These are phyloP conservation scores for Pseudanteris insignis DNA, from an alignment of 2,888 invertebrate genomes.

Conservation along the genomic window DNA sequence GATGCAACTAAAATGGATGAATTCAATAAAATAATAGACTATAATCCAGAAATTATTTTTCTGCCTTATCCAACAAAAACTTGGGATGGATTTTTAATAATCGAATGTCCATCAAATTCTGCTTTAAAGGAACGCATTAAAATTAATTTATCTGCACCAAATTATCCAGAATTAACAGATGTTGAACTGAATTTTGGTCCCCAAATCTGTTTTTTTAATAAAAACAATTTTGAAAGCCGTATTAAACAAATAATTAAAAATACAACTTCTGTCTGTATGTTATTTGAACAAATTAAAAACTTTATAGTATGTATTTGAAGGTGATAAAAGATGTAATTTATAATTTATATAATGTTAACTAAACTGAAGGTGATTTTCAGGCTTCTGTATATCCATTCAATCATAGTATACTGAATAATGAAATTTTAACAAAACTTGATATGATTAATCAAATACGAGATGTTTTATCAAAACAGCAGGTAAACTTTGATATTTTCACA, in stretches of 20 bases:
- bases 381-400: slow-evolving; percentile 12
- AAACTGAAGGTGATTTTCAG: slow-evolving; percentile 11
- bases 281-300: slow-evolving; percentile 52
- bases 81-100: slow-evolving; percentile 56
- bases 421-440: not conserved
- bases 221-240: slow-evolving; percentile 46
- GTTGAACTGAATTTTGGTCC: slow-evolving; percentile 53
- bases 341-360: no score
- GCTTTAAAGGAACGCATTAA: slow-evolving; percentile 48
- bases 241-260: slow-evolving; percentile 46
- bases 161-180: slow-evolving; percentile 55
- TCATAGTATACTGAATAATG: not conserved
- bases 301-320: slow-evolving; percentile 21
- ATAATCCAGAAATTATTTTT: slow-evolving; percentile 57
- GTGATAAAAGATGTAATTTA: not conserved
- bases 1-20: slow-evolving; percentile 47
- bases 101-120: slow-evolving; percentile 35
- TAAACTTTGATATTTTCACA: no score
- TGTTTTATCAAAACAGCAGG: slow-evolving; percentile 13
- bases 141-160: slow-evolving; percentile 54
- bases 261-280: slow-evolving; percentile 50
- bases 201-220: slow-evolving; percentile 49
- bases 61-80: slow-evolving; percentile 52
- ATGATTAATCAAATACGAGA: slow-evolving; percentile 23
- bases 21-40: slow-evolving; percentile 50